phyloP scores from a whole-genome alignment of 2,888 invertebrate species.

The Tachina lurida region DNA sequence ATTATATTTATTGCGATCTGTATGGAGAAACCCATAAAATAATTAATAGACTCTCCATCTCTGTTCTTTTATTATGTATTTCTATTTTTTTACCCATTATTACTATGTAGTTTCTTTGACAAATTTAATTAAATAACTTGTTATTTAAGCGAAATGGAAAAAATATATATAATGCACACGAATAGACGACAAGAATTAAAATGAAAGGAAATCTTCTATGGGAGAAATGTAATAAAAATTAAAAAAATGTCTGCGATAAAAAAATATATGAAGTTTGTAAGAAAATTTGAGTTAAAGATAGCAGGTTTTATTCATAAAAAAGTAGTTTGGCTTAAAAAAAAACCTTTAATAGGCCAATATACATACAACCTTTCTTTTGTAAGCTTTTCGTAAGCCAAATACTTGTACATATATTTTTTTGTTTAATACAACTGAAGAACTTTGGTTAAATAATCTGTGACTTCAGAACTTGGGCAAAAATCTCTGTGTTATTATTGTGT shows the following conservation, averaged over 20 bases:
- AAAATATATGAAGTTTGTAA: background rate
- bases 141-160: constrained; percentile 58
- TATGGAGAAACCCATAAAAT: constrained; percentile 7
- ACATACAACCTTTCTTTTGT: too few species aligned
- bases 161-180: constrained; percentile 28
- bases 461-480: too few species aligned
- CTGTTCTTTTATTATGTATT: constrained; percentile 42
- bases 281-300: background rate
- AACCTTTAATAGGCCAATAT: too few species aligned
- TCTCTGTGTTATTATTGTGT: too few species aligned
- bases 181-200: constrained; percentile 11
- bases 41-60: constrained; percentile 33
- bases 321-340: too few species aligned
- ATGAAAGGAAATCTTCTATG: background rate
- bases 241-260: background rate
- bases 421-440: too few species aligned
- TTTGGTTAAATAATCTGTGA: too few species aligned
- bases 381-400: too few species aligned
- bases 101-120: constrained; percentile 61
- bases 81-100: constrained; percentile 40
- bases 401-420: background rate
- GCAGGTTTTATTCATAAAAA: background rate
- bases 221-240: constrained; percentile 14
- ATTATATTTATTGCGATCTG: background rate
- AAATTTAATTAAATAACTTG: constrained; percentile 65